Conservation (phyloP, 1,140 invertebrate genomes). For the Nylanderia fulva region DNA sequence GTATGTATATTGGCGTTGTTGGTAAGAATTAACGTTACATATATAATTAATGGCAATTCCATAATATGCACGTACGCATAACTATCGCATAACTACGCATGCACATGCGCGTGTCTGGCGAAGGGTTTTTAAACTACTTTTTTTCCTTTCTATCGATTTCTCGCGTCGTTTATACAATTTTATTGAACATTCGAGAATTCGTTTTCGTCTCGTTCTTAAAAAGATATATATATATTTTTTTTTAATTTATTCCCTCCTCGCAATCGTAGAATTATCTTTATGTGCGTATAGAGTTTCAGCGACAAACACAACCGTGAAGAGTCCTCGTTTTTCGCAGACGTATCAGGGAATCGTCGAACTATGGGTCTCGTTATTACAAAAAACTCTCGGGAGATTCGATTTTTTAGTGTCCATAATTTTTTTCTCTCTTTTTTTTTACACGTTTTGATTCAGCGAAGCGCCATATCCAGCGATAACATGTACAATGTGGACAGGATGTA, state of each 20-base stretch:
- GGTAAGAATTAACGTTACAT: slow-evolving; percentile 56
- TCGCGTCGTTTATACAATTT: neutral
- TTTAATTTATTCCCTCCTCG: neutral
- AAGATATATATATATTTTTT: too few relatives aligned
- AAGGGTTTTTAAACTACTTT: neutral
- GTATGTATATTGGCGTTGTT: slow-evolving; percentile 62
- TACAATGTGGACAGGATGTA: slow-evolving; percentile 11
- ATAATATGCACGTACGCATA: slow-evolving; percentile 5
- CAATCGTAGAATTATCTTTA: neutral
- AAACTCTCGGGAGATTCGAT: neutral
- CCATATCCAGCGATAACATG: neutral
- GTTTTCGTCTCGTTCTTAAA: slow-evolving; percentile 9
- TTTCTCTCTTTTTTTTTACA: neutral
- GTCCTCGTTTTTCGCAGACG: neutral
- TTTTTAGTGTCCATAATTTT: slow-evolving; percentile 7
- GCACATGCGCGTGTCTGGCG: neutral
- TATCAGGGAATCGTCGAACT: neutral
- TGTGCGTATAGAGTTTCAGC: slow-evolving; percentile 49
- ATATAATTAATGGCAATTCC: slow-evolving; percentile 61
- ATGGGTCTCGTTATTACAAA: neutral
- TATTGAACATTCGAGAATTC: too few relatives aligned
- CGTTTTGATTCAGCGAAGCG: neutral
- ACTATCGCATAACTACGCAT: slow-evolving; percentile 37
- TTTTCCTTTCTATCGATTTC: neutral
- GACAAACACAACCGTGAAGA: slow-evolving; percentile 18